These are phyloP conservation scores for Neodiprion fabricii DNA, from an alignment of 1,140 invertebrate genomes.

Conservation along the genomic window DNA sequence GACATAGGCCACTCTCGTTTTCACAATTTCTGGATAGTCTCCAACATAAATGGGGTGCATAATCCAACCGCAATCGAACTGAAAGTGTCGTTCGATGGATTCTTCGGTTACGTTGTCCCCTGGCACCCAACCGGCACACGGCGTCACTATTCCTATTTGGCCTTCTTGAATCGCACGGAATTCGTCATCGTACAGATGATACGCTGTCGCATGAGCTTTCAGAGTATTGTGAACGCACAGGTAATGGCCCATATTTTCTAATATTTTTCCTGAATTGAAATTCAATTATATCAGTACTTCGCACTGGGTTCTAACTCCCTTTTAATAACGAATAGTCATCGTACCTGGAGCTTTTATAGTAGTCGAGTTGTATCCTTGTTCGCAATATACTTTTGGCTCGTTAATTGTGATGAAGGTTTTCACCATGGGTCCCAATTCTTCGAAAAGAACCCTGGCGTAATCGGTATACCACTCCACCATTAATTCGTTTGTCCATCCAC, in stretches of 20 bases:
- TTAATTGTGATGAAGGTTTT: constrained; percentile 73
- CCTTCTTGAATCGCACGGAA: constrained; percentile 67
- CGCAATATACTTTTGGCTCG: constrained; percentile 71
- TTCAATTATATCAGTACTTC: constrained; percentile 36
- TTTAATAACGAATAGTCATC: not conserved
- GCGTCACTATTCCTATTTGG: constrained; percentile 43
- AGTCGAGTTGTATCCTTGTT: constrained; percentile 65
- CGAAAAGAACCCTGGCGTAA: constrained; percentile 64
- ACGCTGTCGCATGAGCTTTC: constrained; percentile 70
- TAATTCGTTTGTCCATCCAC: constrained; percentile 66
- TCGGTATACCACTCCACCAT: constrained; percentile 65
- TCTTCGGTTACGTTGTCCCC: constrained; percentile 27
- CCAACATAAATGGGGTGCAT: constrained; percentile 70
- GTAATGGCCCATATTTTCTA: constrained; percentile 50
- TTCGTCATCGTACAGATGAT: constrained; percentile 70
- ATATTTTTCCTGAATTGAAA: not conserved
- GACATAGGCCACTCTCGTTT: constrained; percentile 59
- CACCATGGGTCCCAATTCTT: constrained; percentile 59
- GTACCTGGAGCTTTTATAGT: constrained; percentile 63
- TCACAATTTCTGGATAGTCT: constrained; percentile 68
- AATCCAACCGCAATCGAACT: constrained; percentile 68
- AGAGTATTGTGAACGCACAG: constrained; percentile 70
- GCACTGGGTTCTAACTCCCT: not conserved
- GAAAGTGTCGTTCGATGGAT: constrained; percentile 37
- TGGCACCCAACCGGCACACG: constrained; percentile 27